Base-by-base conservation (phyloP, 2,888 invertebrate genomes). In the Pegoplata infirma region DNA sequence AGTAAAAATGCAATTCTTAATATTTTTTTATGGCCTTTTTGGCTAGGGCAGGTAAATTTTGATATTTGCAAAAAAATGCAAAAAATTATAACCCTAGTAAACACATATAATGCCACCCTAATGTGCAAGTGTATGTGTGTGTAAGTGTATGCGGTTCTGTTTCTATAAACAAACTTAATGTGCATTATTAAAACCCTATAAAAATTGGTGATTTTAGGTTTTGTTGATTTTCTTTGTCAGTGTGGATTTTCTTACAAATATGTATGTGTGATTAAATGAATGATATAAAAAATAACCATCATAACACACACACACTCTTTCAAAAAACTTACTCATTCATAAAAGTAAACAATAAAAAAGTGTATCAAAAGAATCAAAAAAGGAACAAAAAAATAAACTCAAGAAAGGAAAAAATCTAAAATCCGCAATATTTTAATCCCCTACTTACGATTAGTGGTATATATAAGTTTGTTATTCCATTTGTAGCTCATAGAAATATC, bases 161-260 rank as follows among this genome's bases (percentile, higher is more conserved):
- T 28, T n/a, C n/a, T 25, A n/a, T 28, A n/a, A 59, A 58, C 16
- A 49, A 19, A 53, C 19, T 68, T 64, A 73, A 66, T 61, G 49
- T 71, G 61, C 53, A 64, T 47, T 68, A 78, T 73, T 59, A 73
- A 68, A 73, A 36, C 32, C 46, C 2, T 49, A 63, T 63, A 56
- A 32, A 63, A 71, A 46, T 67, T 47, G 53, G 51, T 63, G 55
- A 61, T 56, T 63, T 77, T 63, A n/a, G n/a, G 49, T 63, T 28
- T 36, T 40, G n/a, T 7, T 36, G 49, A 8, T 63, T 40, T n/a
- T 12, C 19, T 25, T 51, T 21, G 12, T n/a, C 5, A 63, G 49
- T 63, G 19, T 19, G 32, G n/a, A n/a, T n/a, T n/a, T n/a, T n/a
- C n/a, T n/a, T n/a, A n/a, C n/a, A n/a, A n/a, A n/a, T n/a, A n/a